These are phyloP conservation scores for Crocodylus rhombifer DNA, from an alignment of 2,797 vertebrate species.

Conservation along the genomic window DNA sequence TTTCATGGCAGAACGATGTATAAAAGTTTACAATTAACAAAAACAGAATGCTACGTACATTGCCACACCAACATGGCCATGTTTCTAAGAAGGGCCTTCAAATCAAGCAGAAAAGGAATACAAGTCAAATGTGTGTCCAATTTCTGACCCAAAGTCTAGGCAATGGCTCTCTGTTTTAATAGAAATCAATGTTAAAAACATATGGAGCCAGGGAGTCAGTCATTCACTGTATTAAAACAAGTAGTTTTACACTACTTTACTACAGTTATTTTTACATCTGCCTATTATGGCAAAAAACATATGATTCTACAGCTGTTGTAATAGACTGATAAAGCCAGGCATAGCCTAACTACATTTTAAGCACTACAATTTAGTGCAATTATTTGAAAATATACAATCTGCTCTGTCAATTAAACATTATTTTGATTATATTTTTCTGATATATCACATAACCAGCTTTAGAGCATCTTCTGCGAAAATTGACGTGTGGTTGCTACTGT, in stretches of 20 bases:
- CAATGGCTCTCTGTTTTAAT: not conserved
- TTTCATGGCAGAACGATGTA: not conserved
- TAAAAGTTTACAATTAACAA: not conserved
- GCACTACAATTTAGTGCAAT: conserved; percentile 67
- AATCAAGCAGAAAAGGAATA: not conserved
- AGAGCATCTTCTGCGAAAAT: not conserved
- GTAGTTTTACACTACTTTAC: not conserved
- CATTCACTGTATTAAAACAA: not conserved
- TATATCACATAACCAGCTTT: conserved; percentile 16
- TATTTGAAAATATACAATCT: conserved; percentile 77
- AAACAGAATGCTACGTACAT: not conserved
- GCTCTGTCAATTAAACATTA: conserved; percentile 76
- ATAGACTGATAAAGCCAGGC: conserved; percentile 47
- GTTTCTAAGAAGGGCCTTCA: not conserved
- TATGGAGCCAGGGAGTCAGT: not conserved
- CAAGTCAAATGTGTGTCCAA: not conserved
- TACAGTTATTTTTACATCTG: conserved; percentile 29
- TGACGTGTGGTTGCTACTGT: not conserved
- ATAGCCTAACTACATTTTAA: conserved; percentile 70
- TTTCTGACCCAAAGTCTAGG: not conserved
- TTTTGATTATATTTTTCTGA: conserved; percentile 68
- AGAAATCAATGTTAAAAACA: not conserved
- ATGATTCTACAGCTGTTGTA: conserved; percentile 9
- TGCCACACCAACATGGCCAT: not conserved
- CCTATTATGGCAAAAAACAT: not conserved